Conservation (phyloP, 2,888 invertebrate genomes). For the Agrochola macilenta region DNA sequence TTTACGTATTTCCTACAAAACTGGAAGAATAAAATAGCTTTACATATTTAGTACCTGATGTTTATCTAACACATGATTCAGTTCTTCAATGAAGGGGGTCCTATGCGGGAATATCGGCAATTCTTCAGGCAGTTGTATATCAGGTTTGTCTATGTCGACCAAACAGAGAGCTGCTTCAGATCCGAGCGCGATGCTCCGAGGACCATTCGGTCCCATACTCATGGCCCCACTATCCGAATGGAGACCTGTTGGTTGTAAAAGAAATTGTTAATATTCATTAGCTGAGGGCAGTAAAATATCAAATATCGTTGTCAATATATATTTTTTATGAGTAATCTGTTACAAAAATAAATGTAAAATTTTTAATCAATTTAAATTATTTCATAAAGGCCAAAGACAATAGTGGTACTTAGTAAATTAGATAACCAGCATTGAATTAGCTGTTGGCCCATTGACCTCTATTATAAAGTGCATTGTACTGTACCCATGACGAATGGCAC, state of each 20-base stretch:
- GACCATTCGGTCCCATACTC: constrained; percentile 78
- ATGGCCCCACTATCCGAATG: constrained; percentile 90
- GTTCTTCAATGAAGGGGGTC: constrained; percentile 96
- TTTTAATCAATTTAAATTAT: background rate
- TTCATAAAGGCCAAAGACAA: constrained; percentile 7
- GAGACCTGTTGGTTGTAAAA: constrained; percentile 84
- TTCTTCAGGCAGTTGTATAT: constrained; percentile 98
- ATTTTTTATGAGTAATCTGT: background rate
- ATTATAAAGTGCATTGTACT: constrained; percentile 65
- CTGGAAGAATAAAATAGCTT: background rate
- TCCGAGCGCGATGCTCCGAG: constrained; percentile 91
- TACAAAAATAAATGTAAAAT: background rate
- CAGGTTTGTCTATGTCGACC: constrained; percentile 98
- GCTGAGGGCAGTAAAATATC: background rate
- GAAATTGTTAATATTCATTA: background rate
- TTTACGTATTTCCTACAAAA: background rate
- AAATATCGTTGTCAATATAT: background rate
- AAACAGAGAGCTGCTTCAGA: constrained; percentile 97
- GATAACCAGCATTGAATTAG: constrained; percentile 53
- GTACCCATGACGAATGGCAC: constrained; percentile 99
- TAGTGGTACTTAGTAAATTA: constrained; percentile 23
- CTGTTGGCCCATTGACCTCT: constrained; percentile 56
- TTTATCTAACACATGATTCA: constrained; percentile 94
- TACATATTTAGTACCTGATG: constrained; percentile 87
- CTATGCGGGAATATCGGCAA: constrained; percentile 98